These are phyloP conservation scores for Oreochromis grahami DNA, from an alignment of 2,797 vertebrate species.

Conservation along the genomic window DNA sequence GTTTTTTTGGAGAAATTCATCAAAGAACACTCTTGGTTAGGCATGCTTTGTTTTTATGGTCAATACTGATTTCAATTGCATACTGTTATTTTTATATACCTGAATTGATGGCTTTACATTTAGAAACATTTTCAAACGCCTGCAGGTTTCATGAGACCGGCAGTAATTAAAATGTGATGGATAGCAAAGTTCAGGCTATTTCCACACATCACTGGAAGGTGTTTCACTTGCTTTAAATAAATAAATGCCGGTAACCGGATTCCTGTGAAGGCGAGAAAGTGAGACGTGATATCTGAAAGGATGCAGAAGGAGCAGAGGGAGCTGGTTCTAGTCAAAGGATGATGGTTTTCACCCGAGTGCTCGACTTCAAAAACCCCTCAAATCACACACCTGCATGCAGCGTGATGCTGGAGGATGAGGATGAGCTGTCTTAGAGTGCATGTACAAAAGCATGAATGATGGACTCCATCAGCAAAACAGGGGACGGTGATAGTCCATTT, in stretches of 20 bases:
- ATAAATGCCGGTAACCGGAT: rapidly evolving
- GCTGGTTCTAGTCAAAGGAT: background rate
- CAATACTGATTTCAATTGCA: background rate
- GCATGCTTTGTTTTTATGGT: background rate
- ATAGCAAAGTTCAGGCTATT: background rate
- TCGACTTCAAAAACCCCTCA: background rate
- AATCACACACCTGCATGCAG: background rate
- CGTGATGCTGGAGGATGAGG: background rate
- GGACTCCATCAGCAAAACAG: background rate
- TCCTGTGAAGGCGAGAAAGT: background rate
- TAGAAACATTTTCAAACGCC: background rate
- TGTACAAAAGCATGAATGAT: background rate
- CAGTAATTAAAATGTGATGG: background rate
- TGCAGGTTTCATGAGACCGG: background rate
- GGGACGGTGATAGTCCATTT: rapidly evolving
- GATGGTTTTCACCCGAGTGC: background rate
- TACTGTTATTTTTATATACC: background rate
- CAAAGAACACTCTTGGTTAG: rapidly evolving
- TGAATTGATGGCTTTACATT: background rate
- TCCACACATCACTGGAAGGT: background rate
- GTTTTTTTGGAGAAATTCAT: background rate
- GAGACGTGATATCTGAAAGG: background rate
- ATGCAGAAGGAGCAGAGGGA: background rate
- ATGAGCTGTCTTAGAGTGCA: rapidly evolving
- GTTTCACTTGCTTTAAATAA: background rate